Base-by-base conservation (phyloP, 2,113 vertebrate species). In the Muscicapa adusta region DNA sequence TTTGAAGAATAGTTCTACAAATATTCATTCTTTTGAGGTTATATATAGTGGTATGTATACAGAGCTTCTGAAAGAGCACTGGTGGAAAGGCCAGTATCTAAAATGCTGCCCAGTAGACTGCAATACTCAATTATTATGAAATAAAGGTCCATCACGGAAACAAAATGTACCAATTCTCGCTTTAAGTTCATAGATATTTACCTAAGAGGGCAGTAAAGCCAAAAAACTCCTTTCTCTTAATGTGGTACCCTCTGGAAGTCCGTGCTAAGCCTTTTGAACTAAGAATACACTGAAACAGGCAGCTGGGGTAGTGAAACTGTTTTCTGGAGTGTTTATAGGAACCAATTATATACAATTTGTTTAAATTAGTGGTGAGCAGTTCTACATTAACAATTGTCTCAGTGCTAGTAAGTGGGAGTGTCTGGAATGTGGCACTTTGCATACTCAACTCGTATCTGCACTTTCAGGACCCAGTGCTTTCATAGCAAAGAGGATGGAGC, bases 351-450 rank as follows among this genome's bases (percentile, higher is more conserved):
- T 60, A 34, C 29, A 86, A 63, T 88, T 79, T 65, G 34, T 91
- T 89, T 75, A 92, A 86, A 93, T 90, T 96, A 88, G 48, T 58
- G 74, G 50, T 83, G 24, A 94, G 54, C 29, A 58, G 71, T 66
- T 65, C 71, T 94, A 54, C 42, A 33, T 80, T 85, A 86, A 83
- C 73, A 63, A 31, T 81, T 94, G 72, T 85, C 40, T 71, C 71
- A 82, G 42, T 40, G 74, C 45, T 83, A 58, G 79, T 83, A 77
- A 79, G 38, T 47, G 58, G 36, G 66, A 73, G 47, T 62, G 56
- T 76, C 74, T 79, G 47, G 29, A 91, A 40, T 28, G 45, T 18
- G 43, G 72, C 57, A 25, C 48, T 87, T 94, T 1, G 4, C 3
- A 23, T 80, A 22, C 61, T 88, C 10, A 28, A 42, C 38, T 65